Conservation (phyloP, 2,797 vertebrate genomes). For the Tapirus indicus region DNA sequence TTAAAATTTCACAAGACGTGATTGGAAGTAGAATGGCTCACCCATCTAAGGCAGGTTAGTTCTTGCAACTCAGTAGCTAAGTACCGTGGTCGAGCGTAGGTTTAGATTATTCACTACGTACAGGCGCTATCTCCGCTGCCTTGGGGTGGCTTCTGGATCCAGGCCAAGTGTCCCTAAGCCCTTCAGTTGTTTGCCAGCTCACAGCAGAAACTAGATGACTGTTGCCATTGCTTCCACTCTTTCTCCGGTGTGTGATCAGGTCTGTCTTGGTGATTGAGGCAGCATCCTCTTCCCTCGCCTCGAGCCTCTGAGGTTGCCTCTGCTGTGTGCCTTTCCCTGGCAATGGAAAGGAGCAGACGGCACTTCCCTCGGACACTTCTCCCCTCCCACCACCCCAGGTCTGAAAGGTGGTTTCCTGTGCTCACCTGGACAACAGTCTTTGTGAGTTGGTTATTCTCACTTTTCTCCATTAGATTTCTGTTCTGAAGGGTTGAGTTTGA, state of each 20-base stretch:
- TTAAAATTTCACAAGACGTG: neutral
- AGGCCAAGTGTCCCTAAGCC: neutral
- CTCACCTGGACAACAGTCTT: neutral
- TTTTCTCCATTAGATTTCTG: neutral
- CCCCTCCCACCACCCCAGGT: fast-evolving
- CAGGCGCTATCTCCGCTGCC: neutral
- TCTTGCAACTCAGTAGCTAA: neutral
- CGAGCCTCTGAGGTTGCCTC: too few species aligned
- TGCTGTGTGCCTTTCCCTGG: neutral
- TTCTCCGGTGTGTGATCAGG: neutral
- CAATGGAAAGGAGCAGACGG: fast-evolving
- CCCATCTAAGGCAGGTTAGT: neutral
- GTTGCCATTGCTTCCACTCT: fast-evolving
- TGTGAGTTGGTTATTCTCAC: neutral
- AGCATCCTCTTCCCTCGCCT: neutral
- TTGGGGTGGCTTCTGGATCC: neutral
- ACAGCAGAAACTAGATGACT: neutral
- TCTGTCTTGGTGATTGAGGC: neutral
- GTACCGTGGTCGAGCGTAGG: neutral
- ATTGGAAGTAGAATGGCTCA: neutral
- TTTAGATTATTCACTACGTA: fast-evolving
- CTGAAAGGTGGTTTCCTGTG: neutral
- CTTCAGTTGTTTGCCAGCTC: neutral
- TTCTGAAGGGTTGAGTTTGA: neutral
- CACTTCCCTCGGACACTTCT: fast-evolving